Percentiles rank a stretch among this genome's conserved stretches.
Evolutionary conservation across 2,113 vertebrate species (phyloP).

Genomic region (Panthera tigris): DNA sequence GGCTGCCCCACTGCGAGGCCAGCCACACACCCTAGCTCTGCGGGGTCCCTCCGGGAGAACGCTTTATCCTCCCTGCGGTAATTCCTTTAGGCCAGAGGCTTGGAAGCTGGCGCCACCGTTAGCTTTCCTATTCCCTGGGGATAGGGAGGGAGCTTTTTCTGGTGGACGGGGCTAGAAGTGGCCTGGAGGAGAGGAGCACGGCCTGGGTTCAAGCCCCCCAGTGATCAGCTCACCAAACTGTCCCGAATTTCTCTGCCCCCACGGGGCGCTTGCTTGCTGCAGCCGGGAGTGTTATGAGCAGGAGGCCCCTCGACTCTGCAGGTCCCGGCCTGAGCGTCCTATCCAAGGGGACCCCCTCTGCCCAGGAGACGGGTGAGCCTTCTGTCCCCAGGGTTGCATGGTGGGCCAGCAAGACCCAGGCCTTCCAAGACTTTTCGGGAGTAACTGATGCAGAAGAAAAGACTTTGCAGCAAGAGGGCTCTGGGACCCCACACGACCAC

Average conservation of each 20-base stretch:
- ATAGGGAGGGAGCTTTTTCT: no score
- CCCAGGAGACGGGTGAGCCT: neutral
- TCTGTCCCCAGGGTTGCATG: no score
- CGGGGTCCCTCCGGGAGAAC: rapidly evolving
- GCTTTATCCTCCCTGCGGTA: neutral
- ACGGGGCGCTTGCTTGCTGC: neutral
- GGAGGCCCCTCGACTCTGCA: rapidly evolving
- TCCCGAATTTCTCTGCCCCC: neutral
- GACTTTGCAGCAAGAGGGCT: rapidly evolving
- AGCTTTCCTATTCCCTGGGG: neutral
- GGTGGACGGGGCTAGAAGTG: neutral
- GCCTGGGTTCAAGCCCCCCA: neutral
- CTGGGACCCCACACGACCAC: neutral
- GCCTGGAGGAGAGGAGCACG: neutral
- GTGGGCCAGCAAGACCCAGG: neutral
- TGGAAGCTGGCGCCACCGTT: no score
- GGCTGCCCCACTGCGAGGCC: neutral
- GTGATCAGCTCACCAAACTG: neutral
- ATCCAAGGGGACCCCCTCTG: rapidly evolving
- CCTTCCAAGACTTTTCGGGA: neutral
- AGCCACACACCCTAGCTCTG: rapidly evolving
- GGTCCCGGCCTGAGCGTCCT: neutral
- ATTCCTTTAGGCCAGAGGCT: neutral
- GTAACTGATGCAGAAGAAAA: neutral
- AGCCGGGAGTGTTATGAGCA: rapidly evolving